Evolutionary conservation across 2,113 vertebrate genomes (phyloP), one percentile per base, ranked within the genome.

Genomic region (Balaeniceps rex): DNA sequence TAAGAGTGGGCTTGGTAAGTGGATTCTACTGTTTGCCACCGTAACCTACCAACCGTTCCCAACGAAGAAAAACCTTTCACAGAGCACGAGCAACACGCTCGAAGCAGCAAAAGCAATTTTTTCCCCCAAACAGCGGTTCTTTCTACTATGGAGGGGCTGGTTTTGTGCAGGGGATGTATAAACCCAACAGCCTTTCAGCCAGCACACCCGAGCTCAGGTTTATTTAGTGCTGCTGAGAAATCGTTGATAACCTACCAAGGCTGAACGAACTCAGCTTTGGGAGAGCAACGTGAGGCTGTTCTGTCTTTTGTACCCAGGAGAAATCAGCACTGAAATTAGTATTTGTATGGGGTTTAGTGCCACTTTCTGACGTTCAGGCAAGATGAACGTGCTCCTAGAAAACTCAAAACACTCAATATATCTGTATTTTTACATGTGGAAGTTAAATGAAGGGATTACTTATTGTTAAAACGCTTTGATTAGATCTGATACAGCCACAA

Each of bases 361-460:
- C 68, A 47, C 38, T 72, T 87, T 60, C 55, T 55, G 42, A 11
- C 5, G 64, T 34, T 75, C 26, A n/a, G 29, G 19, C 22, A 36
- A 22, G 40, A 23, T 0, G 14, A 71, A 8, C 0, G 14, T 17
- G 31, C 42, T 82, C 33, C 2, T 0, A 42, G 74, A 26, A 78
- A 81, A 55, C 34, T 75, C 40, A 26, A 63, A 38, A 11, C 16
- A 40, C 57, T 58, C 44, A 19, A 22, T 2, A 18, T 21, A 22
- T 29, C 44, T 18, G 17, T 9, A 4, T 36, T 64, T 92, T 80
- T 10, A 44, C 26, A 40, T 31, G 8, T 22, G 24, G 72, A 44
- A 88, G 44, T 52, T 64, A 47, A 83, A 83, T 75, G 31, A 58
- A 36, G 42, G 33, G 31, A 74, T 87, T 63, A 23, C 14, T 49